Evolutionary conservation across 2,888 invertebrate genomes (phyloP), one percentile per base, ranked within the genome.

Genomic region (Athalia cordata): DNA sequence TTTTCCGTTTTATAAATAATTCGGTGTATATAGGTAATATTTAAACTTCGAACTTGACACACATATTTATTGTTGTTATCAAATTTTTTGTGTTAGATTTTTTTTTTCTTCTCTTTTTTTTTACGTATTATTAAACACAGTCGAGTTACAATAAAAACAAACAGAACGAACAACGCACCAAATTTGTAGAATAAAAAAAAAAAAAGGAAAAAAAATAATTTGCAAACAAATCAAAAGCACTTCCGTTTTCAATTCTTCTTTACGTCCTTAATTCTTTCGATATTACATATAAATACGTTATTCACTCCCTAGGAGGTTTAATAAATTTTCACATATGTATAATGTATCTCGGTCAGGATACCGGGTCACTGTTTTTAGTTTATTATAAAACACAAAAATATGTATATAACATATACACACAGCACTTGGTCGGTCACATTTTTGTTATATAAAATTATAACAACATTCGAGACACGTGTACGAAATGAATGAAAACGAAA

Each of bases 21-120:
- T 68, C 50, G 29, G 29, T 29, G 2, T 29, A 29, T 29, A 47
- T 50, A 55, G 29, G 52, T 11, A 68, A 29, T 29, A 29, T 29
- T 29, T 2, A 29, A 62, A 75, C 29, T 29, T 50, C 62, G 75
- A 62, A 61, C 61, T 62, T 61, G 75, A 75, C 62, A 62, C 52
- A 75, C 49, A 29, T 29, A 29, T 29, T 29, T 29, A 29, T 29
- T 62, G 75, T 64, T 75, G 75, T 62, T 62, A 75, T 29, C 29
- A 29, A 55, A 55, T 55, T 9, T 11, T 55, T 9, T 55, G n/a
- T 7, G 7, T 55, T 11, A n/a, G n/a, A n/a, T n/a, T n/a, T n/a
- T n/a, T n/a, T n/a, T n/a, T n/a, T n/a, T n/a, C n/a, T n/a, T n/a
- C n/a, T n/a, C n/a, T 7, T 9, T 55, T 3, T 55, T 9, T 55